Conservation (phyloP, 2,797 vertebrate genomes). For the Sebastes melanostomus region DNA sequence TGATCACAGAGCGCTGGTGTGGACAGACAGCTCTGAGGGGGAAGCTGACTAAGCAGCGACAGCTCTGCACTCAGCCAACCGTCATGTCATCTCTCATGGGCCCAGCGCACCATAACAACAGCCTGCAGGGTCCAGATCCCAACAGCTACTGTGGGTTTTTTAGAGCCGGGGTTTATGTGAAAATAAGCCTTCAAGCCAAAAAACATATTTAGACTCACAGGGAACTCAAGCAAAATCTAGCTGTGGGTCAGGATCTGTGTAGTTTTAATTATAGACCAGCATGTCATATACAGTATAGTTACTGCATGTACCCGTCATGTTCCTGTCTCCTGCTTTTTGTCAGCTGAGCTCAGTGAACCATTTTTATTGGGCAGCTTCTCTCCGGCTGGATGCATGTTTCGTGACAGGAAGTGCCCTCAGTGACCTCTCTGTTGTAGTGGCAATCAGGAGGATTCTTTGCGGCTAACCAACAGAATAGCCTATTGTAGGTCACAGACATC, state of each 20-base stretch:
- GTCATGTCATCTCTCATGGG: constrained; percentile 55
- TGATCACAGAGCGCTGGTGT: constrained; percentile 50
- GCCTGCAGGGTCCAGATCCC: constrained; percentile 15
- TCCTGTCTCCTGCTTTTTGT: background rate
- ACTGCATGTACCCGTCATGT: background rate
- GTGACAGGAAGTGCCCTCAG: constrained; percentile 36
- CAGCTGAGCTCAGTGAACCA: constrained; percentile 21
- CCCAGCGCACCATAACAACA: constrained; percentile 24
- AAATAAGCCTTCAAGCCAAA: background rate
- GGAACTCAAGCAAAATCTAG: background rate
- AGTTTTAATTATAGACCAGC: background rate
- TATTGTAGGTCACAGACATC: constrained; percentile 1
- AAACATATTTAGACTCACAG: background rate
- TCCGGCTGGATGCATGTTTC: constrained; percentile 7
- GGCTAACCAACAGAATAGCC: background rate
- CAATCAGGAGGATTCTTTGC: constrained; percentile 4
- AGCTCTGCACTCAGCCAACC: constrained; percentile 57
- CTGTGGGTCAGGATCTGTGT: background rate
- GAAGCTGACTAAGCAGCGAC: constrained; percentile 72
- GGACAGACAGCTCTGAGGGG: constrained; percentile 54
- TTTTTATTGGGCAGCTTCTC: constrained; percentile 12
- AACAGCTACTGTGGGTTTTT: constrained; percentile 24
- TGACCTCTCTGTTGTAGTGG: constrained; percentile 10
- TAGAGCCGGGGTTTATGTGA: background rate
- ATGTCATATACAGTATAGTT: background rate